phyloP scores from a whole-genome alignment of 1,140 invertebrate genomes.

The Acromyrmex charruanus region DNA sequence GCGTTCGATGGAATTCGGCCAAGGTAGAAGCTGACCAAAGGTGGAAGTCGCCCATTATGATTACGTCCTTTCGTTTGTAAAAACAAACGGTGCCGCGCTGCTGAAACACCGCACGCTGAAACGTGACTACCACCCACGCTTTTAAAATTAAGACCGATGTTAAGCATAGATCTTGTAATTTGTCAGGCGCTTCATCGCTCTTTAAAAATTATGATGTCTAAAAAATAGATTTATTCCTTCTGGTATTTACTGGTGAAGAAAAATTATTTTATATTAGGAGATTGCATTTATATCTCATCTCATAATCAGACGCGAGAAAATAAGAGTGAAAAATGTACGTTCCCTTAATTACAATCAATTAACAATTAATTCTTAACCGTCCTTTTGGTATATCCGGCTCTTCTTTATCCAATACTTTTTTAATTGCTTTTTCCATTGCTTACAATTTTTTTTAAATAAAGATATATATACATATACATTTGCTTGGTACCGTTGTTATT shows the following conservation, averaged over 20 bases:
- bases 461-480: too few relatives aligned
- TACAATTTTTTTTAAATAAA: too few relatives aligned
- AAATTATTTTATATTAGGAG: background rate
- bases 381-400: background rate
- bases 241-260: background rate
- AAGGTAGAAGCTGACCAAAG: constrained; percentile 83
- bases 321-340: background rate
- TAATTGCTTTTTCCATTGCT: too few relatives aligned
- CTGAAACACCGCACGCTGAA: constrained; percentile 18
- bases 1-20: constrained; percentile 85
- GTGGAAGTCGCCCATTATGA: constrained; percentile 83
- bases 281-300: background rate
- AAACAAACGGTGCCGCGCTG: constrained; percentile 78
- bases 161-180: constrained; percentile 11
- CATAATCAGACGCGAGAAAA: background rate
- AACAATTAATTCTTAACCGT: background rate
- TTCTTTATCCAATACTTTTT: too few relatives aligned
- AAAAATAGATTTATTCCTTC: background rate
- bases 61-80: constrained; percentile 81
- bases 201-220: background rate
- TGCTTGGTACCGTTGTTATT: too few relatives aligned
- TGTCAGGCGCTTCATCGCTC: constrained; percentile 16
- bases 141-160: constrained; percentile 35
- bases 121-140: constrained; percentile 44
- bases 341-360: background rate